phyloP scores from a whole-genome alignment of 1,140 invertebrate genomes.

The Conopomorpha cramerella region DNA sequence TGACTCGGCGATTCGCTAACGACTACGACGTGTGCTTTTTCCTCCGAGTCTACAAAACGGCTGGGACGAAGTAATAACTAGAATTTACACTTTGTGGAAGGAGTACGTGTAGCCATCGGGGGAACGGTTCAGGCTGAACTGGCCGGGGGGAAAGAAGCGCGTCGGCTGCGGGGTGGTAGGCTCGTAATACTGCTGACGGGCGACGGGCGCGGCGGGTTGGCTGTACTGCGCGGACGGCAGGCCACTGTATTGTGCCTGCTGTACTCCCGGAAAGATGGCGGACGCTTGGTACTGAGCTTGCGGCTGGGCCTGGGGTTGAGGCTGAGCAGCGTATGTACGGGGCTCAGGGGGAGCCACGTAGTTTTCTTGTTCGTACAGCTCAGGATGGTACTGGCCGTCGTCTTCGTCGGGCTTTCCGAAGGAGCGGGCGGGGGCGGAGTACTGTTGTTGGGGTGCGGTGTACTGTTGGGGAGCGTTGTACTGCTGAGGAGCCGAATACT shows the following conservation, averaged over 20 bases:
- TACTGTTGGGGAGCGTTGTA: slow-evolving; percentile 40
- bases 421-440: too few relatives aligned
- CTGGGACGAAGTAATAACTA: slow-evolving; percentile 20
- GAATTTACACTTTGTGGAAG: slow-evolving; percentile 67
- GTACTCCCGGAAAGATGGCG: slow-evolving; percentile 42
- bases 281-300: slow-evolving; percentile 41
- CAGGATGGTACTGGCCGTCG: slow-evolving; percentile 63
- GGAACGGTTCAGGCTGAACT: slow-evolving; percentile 79
- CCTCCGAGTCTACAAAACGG: slow-evolving; percentile 28
- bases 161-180: slow-evolving; percentile 70
- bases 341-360: slow-evolving; percentile 31
- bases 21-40: slow-evolving; percentile 30
- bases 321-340: slow-evolving; percentile 46
- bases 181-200: slow-evolving; percentile 53
- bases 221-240: slow-evolving; percentile 42
- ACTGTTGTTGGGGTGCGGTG: slow-evolving; percentile 33
- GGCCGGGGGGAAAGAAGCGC: slow-evolving; percentile 80
- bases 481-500: slow-evolving; percentile 53
- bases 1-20: slow-evolving; percentile 40
- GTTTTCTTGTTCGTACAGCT: slow-evolving; percentile 49
- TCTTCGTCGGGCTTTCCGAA: slow-evolving; percentile 58
- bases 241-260: slow-evolving; percentile 47
- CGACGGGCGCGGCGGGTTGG: slow-evolving; percentile 16
- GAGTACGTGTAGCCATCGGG: slow-evolving; percentile 83
- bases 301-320: slow-evolving; percentile 37